Conservation (phyloP, 1,140 invertebrate genomes). For the Pseudobourletiella spinata region DNA sequence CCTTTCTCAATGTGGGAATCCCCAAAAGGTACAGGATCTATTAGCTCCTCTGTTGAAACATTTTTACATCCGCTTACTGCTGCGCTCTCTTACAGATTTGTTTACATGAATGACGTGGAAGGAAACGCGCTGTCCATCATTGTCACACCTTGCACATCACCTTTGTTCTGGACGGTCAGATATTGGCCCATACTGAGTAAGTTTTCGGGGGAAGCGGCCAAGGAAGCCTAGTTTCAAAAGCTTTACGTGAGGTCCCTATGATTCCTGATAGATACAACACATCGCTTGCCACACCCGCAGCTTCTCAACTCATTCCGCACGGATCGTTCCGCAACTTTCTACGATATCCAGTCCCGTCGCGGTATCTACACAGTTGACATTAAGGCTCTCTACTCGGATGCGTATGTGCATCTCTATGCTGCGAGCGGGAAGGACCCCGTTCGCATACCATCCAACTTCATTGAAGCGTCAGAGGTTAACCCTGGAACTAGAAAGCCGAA, state of each 20-base stretch:
- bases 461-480: neutral
- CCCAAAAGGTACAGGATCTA: slow-evolving; percentile 19
- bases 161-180: slow-evolving; percentile 38
- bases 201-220: too few relatives aligned
- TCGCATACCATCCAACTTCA: slow-evolving; percentile 1
- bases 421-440: slow-evolving; percentile 7
- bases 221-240: too few relatives aligned
- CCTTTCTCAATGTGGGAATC: slow-evolving; percentile 30
- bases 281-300: neutral
- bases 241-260: too few relatives aligned
- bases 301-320: slow-evolving; percentile 29
- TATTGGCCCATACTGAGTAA: slow-evolving; percentile 26
- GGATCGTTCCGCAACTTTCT: slow-evolving; percentile 27
- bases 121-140: slow-evolving; percentile 39
- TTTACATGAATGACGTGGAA: slow-evolving; percentile 37
- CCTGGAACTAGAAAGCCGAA: slow-evolving; percentile 4
- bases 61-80: neutral
- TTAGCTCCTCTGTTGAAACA: too few relatives aligned
- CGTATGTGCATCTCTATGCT: slow-evolving; percentile 40
- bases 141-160: slow-evolving; percentile 41
- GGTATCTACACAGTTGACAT: slow-evolving; percentile 37
- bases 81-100: slow-evolving; percentile 33
- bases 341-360: slow-evolving; percentile 11
- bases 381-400: slow-evolving; percentile 35
- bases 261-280: neutral